Conservation (phyloP, 1,140 invertebrate species). For the Piezodorus guildinii region DNA sequence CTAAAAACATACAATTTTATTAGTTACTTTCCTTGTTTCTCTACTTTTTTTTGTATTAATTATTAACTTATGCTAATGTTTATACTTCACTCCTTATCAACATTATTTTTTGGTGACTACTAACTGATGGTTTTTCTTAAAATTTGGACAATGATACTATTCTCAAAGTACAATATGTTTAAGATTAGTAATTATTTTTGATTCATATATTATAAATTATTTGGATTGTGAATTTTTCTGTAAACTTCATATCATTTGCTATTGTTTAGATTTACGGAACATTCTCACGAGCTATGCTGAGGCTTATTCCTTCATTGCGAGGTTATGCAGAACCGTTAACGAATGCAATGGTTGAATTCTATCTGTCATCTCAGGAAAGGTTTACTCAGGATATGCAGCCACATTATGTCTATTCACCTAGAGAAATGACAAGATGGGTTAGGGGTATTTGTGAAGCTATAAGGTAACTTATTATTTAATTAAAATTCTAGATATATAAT, state of each 20-base stretch:
- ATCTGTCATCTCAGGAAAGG: conserved; percentile 88
- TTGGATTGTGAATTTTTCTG: conserved; percentile 1
- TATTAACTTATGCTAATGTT: too few species aligned
- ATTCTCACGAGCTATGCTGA: conserved; percentile 93
- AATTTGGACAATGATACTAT: too few species aligned
- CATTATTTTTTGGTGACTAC: too few species aligned
- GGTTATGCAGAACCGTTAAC: conserved; percentile 93
- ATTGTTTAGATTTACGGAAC: conserved; percentile 83
- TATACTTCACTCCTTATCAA: too few species aligned
- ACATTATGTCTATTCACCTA: conserved; percentile 98
- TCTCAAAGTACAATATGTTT: background rate
- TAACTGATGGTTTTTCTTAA: too few species aligned
- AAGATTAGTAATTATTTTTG: background rate
- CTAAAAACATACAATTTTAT: too few species aligned
- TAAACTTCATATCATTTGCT: conserved; percentile 16
- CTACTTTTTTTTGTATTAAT: too few species aligned
- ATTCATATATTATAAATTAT: background rate
- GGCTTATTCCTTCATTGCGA: conserved; percentile 77
- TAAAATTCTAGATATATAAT: too few species aligned
- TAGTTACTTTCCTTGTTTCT: too few species aligned
- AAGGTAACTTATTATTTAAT: conserved; percentile 36
- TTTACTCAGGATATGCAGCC: conserved; percentile 99
- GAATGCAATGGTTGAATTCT: conserved; percentile 98
- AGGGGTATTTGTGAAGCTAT: conserved; percentile 98
- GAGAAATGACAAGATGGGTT: conserved; percentile 99